Base-by-base conservation (phyloP, 2,888 invertebrate genomes). In the Rhagophthalmus giganteus region DNA sequence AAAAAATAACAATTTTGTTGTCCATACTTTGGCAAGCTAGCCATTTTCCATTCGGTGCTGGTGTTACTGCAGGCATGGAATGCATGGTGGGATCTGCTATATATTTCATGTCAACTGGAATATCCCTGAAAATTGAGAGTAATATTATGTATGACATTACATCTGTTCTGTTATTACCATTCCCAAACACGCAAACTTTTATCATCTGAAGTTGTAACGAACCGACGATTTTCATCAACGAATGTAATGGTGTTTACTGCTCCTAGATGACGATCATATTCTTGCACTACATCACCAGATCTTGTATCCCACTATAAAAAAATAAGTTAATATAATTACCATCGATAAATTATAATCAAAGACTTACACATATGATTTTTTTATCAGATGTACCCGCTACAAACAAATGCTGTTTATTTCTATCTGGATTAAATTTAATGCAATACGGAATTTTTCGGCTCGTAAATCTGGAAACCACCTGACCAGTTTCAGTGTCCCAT, bases 21-120 rank as follows among this genome's bases (percentile, higher is more conserved):
- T 99, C 98, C 90, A 99, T 93, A 56, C 94, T 94, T 76, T 99
- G 99, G 70, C 98, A 99, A 0, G 98, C 97, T 54, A 99, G 80
- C 98, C 99, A 99, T 76, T 98, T 98, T 70, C 93, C 92, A 79
- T 98, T 98, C 1, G 97, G 98, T 0, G 97, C 89, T 3, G 88
- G 82, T 0, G 94, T 92, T 0, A 98, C 97, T 0, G 95, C 89
- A 0, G 99, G 99, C 86, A 99, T 93, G 2, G 98, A 97, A 76
- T 99, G 99, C 94, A 99, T 96, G 0, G 94, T 87, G 0, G 99
- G 98, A 76, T 99, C 99, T 1, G 99, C 99, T 59, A 99, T 98
- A 75, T 99, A 96, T 74, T 99, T 99, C 90, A 99, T 99, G 75
- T 99, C 99, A 1, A 99, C 99, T 0, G 94, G 94, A 66, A 94